phyloP scores from a whole-genome alignment of 2,888 invertebrate species.

The Barypeithes pellucidus region DNA sequence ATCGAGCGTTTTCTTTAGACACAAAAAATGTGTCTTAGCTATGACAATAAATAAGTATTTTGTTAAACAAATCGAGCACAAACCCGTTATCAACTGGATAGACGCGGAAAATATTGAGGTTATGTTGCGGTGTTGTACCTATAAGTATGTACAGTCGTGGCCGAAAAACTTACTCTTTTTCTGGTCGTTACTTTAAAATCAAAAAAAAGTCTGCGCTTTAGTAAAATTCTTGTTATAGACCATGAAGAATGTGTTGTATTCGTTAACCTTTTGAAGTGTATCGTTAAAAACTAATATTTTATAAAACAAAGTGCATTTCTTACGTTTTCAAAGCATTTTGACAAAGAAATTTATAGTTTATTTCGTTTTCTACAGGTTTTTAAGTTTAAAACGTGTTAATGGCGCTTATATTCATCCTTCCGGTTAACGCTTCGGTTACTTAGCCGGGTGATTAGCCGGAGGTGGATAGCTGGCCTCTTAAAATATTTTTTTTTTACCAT shows the following conservation, averaged over 20 bases:
- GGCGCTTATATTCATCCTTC: not conserved
- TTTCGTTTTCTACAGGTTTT: slow-evolving; percentile 29
- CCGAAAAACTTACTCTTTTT: too few species aligned
- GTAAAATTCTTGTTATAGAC: slow-evolving; percentile 6
- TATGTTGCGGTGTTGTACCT: slow-evolving; percentile 7
- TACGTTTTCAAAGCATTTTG: slow-evolving; percentile 29
- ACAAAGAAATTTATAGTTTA: slow-evolving; percentile 29
- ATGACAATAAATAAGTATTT: not conserved
- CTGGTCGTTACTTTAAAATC: not conserved
- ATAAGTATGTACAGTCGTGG: not conserved
- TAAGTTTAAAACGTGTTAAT: slow-evolving; percentile 19
- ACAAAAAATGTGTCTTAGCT: not conserved
- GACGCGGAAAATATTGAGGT: slow-evolving; percentile 7
- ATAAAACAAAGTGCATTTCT: slow-evolving; percentile 20
- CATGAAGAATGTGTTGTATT: slow-evolving; percentile 10
- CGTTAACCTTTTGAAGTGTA: slow-evolving; percentile 18
- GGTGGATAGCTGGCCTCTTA: not conserved
- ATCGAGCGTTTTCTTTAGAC: too few species aligned
- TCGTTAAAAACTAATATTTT: slow-evolving; percentile 32
- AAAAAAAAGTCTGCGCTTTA: not conserved
- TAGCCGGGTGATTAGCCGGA: not conserved
- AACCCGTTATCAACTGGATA: not conserved
- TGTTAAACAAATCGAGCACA: not conserved
- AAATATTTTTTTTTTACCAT: slow-evolving; percentile 18
- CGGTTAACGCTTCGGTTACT: not conserved